phyloP scores from a whole-genome alignment of 1,140 invertebrate species.

The Achroia grisella region DNA sequence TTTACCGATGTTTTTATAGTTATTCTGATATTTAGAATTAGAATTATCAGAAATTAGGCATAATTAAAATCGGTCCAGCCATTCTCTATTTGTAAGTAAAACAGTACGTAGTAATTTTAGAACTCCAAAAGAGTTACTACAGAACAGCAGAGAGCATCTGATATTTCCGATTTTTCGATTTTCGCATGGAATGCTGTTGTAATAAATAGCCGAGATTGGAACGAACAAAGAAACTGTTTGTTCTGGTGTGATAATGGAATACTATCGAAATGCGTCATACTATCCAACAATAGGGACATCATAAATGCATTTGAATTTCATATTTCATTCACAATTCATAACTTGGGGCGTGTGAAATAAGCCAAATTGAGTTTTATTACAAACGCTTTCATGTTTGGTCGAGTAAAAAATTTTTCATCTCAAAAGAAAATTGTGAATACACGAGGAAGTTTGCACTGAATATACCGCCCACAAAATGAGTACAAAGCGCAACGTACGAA shows the following conservation, averaged over 20 bases:
- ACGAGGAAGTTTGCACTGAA: constrained; percentile 8
- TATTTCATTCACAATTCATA: constrained; percentile 18
- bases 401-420: constrained; percentile 9
- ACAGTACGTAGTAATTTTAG: no score
- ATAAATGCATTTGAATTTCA: constrained; percentile 19
- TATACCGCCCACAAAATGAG: constrained; percentile 12
- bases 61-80: no score
- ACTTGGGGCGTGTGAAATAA: constrained; percentile 13
- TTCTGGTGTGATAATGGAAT: background rate
- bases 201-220: no score
- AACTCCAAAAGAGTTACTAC: no score
- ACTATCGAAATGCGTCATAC: constrained; percentile 3
- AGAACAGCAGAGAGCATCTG: no score
- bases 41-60: no score
- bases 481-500: constrained; percentile 14
- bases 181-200: no score
- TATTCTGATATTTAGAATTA: no score
- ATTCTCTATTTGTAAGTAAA: no score
- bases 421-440: constrained; percentile 13
- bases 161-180: no score
- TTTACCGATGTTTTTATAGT: no score
- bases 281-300: constrained; percentile 6
- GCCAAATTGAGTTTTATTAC: constrained; percentile 20
- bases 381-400: constrained; percentile 15
- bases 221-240: no score